Base-by-base conservation (phyloP, 2,797 vertebrate species). In the Oryzias dopingdopingensis region DNA sequence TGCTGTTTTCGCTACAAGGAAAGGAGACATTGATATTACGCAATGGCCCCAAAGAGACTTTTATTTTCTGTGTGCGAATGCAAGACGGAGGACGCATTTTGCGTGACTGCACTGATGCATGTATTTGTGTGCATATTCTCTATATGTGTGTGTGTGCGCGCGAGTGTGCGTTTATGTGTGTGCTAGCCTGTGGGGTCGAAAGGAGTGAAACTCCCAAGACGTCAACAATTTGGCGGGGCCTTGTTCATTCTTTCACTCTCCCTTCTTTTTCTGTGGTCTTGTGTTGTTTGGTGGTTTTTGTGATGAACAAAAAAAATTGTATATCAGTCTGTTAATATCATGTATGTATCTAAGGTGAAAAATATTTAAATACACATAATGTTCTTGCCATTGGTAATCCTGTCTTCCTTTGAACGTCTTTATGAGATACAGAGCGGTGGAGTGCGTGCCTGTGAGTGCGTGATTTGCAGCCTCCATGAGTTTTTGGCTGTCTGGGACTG, bases 331-430 rank as follows among this genome's bases (percentile, higher is more conserved):
- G 91, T 93, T 93, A 91, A 93, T 93, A 92, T 92, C 90, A 90
- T 93, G 89, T 92, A 89, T 92, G 91, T 92, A 93, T 90, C 90
- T 91, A 85, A 91, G 89, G 92, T 93, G 91, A 90, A 91, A 88
- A 92, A 92, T 93, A 93, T 93, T 93, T 91, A 92, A 93, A 93
- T 93, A 93, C 92, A 93, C 92, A 93, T 93, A 92, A 89, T 91
- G 88, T 93, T 93, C 90, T 91, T 90, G 91, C 90, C 91, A 92
- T 93, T 93, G 92, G 89, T 91, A 91, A 90, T 56, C 66, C 62
- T 53, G 84, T 88, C 79, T 86, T 59, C 80, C 65, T 66, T 83
- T 55, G 69, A 84, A 76, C 68, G 86, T 82, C 67, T 79, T 85
- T 67, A 74, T 74, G 47, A 50, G 74, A 75, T 72, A 68, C 69